Evolutionary conservation across 92 coral and sea anemone species (phyloP), one percentile per base, ranked within the genome.

Genomic region (Palythoa caribaeorum): DNA sequence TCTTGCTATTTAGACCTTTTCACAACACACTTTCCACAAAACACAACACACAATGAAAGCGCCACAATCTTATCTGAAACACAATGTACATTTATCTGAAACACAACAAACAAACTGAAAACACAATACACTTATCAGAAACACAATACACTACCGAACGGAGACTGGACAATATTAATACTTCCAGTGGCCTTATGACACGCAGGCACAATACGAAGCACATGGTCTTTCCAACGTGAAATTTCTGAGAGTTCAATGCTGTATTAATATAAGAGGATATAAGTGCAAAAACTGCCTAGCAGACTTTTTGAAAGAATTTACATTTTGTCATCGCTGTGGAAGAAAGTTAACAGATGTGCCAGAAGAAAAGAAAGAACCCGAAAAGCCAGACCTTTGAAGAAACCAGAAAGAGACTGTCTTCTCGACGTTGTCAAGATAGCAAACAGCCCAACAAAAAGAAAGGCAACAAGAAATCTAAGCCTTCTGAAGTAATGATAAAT

Each of bases 211-310:
- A 55, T 80, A 80, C 71, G 51, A 80, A 80, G 84, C 47, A 80
- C 85, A 59, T 80, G 85, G 85, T 28, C n/a, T 65, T 65, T 65
- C 71, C n/a, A 52, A 36, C 2, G 84, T 60, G 73, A 80, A 80
- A 48, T 8, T 81, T 81, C 86, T 36, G 74, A 63, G 86, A 38
- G 74, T 81, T 59, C 12, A 21, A 81, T 62, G 66, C 28, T 28
- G 28, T 28, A 0, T 28, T 28, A 28, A 28, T 28, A 28, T 28
- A 28, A 81, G 75, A 81, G 16, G 83, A 36, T 19, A 86, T 86
- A 86, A 86, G 89, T 86, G 89, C 89, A 73, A 86, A 72, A 86
- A 86, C 66, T 86, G 89, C 80, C 80, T 62, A 52, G 89, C 83
- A 73, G 89, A 87, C 83, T 75, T 87, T 39, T 78, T 87, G 60